Evolutionary conservation across 2,888 invertebrate species (phyloP).

Genomic region (Aphodius granarius): DNA sequence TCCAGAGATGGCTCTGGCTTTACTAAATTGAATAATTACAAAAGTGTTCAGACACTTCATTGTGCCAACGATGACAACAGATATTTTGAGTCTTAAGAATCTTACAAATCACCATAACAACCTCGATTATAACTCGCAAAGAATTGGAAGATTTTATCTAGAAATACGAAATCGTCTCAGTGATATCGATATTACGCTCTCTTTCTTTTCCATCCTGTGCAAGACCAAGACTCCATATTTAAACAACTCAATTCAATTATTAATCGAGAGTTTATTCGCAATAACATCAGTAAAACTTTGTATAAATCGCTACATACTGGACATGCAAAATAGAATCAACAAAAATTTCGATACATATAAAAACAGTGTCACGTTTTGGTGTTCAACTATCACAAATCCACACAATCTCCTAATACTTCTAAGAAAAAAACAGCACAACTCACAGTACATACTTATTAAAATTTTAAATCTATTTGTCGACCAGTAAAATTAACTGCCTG

Average conservation of each 20-base stretch:
- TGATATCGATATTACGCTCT: too few species aligned
- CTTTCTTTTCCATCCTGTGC: too few species aligned
- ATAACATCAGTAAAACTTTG: not conserved
- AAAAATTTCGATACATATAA: not conserved
- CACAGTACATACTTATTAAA: too few species aligned
- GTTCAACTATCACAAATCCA: conserved; percentile 5
- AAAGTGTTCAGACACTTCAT: too few species aligned
- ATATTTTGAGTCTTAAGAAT: too few species aligned
- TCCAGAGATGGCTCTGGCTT: too few species aligned
- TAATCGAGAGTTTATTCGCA: not conserved
- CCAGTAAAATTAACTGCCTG: not conserved
- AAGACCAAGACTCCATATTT: not conserved
- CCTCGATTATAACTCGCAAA: too few species aligned
- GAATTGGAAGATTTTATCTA: too few species aligned
- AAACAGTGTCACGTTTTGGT: conserved; percentile 9
- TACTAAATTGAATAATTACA: too few species aligned
- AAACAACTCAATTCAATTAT: not conserved
- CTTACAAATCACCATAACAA: too few species aligned
- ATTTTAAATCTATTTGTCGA: not conserved
- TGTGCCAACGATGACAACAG: too few species aligned
- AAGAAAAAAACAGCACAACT: not conserved
- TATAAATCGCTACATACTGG: not conserved
- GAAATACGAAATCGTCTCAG: too few species aligned
- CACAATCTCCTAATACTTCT: not conserved
- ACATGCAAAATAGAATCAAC: not conserved